Base-by-base conservation (phyloP, 64 coral and sea anemone species). In the Trachythela sp. region DNA sequence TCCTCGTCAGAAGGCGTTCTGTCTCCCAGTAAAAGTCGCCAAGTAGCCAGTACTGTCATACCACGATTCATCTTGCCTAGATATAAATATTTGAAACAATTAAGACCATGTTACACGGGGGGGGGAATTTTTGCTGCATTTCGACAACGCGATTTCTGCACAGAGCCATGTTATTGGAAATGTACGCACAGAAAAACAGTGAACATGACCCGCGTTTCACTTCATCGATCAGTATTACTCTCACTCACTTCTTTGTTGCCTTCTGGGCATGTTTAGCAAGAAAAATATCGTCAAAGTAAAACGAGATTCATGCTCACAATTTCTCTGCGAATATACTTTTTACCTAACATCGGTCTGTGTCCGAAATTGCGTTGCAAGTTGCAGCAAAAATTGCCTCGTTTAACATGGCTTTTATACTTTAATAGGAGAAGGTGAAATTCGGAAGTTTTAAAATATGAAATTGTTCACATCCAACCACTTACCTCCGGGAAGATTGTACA, bases 401-500 rank as follows among this genome's bases (percentile, higher is more conserved):
- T 22, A 6, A 68, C 6, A 6, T 22, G 3, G 59, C 15, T 31
- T 68, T 68, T 68, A 68, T 6, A 68, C 5, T 31, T 68, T 68
- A 31, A n/a, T 68, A 11, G 4, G 11, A 4, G 42, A 11, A 6
- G 42, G 11, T 45, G 11, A 45, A 45, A 68, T 68, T 5, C 30
- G 15, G 5, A 68, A 68, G 5, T 6, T 7, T n/a, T 5, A n/a
- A 68, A 68, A 22, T 68, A 68, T n/a, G n/a, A n/a, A n/a, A 68
- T 68, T 68, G 3, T 22, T 68, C 7, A 68, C 18, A 22, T 7
- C 18, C 30, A n/a, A 34, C 26, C 39, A 45, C 36, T 14, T 85
- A 97, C 95, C 95, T 92, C 95, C 95, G 17, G 95, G 95, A 13
- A 97, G 92, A 86, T 97, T 97, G 32, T 97, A 97, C 48, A 92